These are phyloP conservation scores for Tympanuchus pallidicinctus DNA, from an alignment of 2,113 vertebrate genomes.

Conservation along the genomic window DNA sequence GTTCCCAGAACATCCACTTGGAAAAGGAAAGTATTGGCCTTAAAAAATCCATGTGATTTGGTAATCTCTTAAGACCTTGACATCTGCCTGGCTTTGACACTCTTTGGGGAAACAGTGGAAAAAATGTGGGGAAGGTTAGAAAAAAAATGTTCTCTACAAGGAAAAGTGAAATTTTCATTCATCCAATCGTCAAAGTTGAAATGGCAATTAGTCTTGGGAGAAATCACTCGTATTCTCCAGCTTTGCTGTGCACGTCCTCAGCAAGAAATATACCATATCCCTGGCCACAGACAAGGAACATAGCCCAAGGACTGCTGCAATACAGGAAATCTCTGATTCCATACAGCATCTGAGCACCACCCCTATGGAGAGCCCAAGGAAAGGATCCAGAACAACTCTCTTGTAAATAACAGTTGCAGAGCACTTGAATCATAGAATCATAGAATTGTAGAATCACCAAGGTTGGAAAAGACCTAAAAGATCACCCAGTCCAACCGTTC, in stretches of 20 bases:
- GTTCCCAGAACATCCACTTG: not conserved
- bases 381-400: not conserved
- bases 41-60: not conserved
- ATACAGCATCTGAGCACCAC: not conserved
- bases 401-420: not conserved
- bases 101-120: not conserved
- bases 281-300: not conserved
- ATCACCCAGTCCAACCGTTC: too few relatives aligned
- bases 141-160: not conserved
- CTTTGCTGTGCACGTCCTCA: not conserved
- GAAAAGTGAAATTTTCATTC: not conserved
- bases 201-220: not conserved
- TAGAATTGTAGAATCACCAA: too few relatives aligned
- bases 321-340: not conserved
- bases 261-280: not conserved
- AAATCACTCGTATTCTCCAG: not conserved
- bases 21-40: not conserved
- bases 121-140: not conserved
- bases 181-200: not conserved
- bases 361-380: fast-evolving
- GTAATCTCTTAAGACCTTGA: not conserved
- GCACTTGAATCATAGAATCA: not conserved
- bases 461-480: too few relatives aligned
- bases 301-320: not conserved
- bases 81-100: not conserved